phyloP scores from a whole-genome alignment of 2,797 vertebrate genomes.

The Anisognathus igniventris region DNA sequence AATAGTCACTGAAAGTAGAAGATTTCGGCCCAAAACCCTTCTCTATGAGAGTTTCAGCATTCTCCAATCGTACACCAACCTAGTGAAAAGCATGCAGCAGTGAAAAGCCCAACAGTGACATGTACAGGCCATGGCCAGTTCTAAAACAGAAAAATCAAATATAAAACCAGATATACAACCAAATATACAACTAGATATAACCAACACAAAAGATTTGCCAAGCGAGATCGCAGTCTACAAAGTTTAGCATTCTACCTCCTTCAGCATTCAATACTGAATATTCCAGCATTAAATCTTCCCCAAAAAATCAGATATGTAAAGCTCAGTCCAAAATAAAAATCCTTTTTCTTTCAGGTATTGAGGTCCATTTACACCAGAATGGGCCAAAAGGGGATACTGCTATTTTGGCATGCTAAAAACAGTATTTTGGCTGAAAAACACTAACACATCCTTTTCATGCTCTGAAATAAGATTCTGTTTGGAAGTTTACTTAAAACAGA shows the following conservation, averaged over 20 bases:
- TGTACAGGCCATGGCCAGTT: neutral
- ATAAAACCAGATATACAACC: neutral
- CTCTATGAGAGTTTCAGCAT: slow-evolving; percentile 77
- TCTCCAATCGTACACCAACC: slow-evolving; percentile 82
- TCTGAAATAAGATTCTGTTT: neutral
- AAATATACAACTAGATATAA: neutral
- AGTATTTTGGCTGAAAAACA: neutral
- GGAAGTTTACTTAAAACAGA: neutral
- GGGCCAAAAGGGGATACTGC: neutral
- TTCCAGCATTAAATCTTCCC: neutral
- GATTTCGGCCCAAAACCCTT: slow-evolving; percentile 70
- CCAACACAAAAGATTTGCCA: neutral
- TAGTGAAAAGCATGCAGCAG: slow-evolving; percentile 25
- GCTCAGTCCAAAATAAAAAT: neutral
- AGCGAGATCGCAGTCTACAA: neutral
- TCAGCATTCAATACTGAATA: neutral
- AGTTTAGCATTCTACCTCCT: neutral
- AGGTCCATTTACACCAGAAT: neutral
- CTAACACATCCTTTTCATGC: neutral
- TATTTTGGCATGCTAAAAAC: neutral
- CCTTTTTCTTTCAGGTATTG: neutral
- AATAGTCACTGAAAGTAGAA: slow-evolving; percentile 25
- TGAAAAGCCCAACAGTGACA: neutral
- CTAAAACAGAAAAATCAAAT: neutral
- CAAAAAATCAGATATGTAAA: neutral